phyloP scores from a whole-genome alignment of 2,113 vertebrate genomes.

The Pelecanus crispus region DNA sequence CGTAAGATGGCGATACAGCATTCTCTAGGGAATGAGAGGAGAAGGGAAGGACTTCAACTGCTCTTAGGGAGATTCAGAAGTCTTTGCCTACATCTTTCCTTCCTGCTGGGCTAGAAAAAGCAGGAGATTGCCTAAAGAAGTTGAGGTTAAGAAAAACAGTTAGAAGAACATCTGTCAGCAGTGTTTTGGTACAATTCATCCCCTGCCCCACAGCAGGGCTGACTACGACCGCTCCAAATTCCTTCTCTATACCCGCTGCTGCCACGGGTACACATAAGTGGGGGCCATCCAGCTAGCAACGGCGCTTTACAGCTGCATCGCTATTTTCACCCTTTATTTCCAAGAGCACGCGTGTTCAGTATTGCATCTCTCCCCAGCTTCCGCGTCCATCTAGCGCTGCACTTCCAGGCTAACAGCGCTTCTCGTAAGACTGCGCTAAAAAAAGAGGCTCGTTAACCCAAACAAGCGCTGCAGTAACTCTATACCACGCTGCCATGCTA shows the following conservation, averaged over 20 bases:
- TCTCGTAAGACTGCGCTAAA: too few relatives aligned
- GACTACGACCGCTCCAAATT: rapidly evolving
- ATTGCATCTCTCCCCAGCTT: background rate
- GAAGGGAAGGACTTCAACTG: background rate
- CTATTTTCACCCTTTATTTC: background rate
- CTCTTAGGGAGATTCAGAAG: background rate
- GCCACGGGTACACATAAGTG: rapidly evolving
- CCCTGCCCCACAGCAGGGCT: background rate
- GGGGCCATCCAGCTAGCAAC: background rate
- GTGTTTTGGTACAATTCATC: background rate
- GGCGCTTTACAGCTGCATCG: background rate
- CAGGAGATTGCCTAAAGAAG: background rate
- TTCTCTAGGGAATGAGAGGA: background rate
- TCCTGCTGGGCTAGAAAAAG: background rate
- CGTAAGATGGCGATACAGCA: background rate
- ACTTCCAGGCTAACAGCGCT: background rate
- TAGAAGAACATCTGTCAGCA: background rate
- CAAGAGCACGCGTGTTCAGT: rapidly evolving
- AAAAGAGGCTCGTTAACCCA: too few relatives aligned
- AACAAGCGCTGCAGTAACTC: too few relatives aligned
- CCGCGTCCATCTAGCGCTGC: background rate
- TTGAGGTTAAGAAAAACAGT: background rate
- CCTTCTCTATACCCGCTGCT: rapidly evolving
- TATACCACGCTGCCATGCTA: background rate
- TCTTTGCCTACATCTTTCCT: background rate